Conservation (phyloP, 2,888 invertebrate genomes). For the Brachylomia viminalis region DNA sequence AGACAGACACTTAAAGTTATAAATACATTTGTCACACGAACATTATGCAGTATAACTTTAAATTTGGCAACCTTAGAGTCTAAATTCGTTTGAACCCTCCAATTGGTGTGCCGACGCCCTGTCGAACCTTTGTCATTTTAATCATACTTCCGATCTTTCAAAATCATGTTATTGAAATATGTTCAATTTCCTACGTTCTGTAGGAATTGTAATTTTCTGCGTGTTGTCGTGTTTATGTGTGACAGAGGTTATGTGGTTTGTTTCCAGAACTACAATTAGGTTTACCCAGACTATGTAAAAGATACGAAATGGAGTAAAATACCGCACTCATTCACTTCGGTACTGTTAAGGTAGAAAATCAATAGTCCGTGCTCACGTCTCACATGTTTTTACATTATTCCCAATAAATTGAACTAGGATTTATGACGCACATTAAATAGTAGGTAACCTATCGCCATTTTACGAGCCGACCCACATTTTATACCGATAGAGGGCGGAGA, state of each 20-base stretch:
- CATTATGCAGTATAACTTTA: constrained; percentile 72
- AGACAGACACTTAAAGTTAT: constrained; percentile 80
- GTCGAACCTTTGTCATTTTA: constrained; percentile 90
- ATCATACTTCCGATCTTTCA: constrained; percentile 89
- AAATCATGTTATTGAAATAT: constrained; percentile 90
- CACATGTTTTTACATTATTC: constrained; percentile 44
- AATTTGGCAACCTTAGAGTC: constrained; percentile 76
- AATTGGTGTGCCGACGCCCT: constrained; percentile 78
- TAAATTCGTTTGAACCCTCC: constrained; percentile 75
- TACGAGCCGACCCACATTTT: constrained; percentile 49
- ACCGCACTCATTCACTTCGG: neutral
- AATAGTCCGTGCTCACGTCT: constrained; percentile 32
- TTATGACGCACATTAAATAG: constrained; percentile 55
- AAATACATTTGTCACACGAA: constrained; percentile 73
- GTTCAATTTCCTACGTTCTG: constrained; percentile 88
- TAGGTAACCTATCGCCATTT: constrained; percentile 51
- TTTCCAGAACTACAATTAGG: constrained; percentile 27
- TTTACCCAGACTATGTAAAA: neutral
- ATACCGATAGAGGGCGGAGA: constrained; percentile 30
- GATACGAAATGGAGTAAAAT: neutral
- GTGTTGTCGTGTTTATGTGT: constrained; percentile 67
- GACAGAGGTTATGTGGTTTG: constrained; percentile 24
- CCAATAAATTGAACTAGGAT: constrained; percentile 54
- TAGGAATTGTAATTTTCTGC: constrained; percentile 81
- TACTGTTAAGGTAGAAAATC: constrained; percentile 41